Conservation (phyloP, 1,140 invertebrate species). For the Drosophila kurseongensis region DNA sequence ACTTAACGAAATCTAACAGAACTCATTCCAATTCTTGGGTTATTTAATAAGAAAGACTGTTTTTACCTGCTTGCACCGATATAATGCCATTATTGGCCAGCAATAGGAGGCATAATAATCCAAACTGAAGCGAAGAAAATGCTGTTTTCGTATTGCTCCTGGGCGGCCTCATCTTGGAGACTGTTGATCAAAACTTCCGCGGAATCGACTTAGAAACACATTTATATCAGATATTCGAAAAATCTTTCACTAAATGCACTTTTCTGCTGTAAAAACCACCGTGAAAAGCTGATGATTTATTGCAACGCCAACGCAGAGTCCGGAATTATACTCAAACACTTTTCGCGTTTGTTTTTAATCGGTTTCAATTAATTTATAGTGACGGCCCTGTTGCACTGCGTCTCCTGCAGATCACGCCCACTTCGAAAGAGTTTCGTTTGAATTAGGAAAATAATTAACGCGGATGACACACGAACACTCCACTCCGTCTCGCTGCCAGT, state of each 20-base stretch:
- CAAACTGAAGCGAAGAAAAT: slow-evolving; percentile 42
- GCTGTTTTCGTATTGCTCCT: slow-evolving; percentile 7
- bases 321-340: not conserved
- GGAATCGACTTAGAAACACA: slow-evolving; percentile 50
- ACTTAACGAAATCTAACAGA: not conserved
- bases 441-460: slow-evolving; percentile 71
- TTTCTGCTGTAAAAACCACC: slow-evolving; percentile 25
- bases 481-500: slow-evolving; percentile 42
- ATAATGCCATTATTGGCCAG: slow-evolving; percentile 61
- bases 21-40: not conserved
- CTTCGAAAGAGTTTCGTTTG: slow-evolving; percentile 43
- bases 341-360: not conserved
- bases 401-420: slow-evolving; percentile 38
- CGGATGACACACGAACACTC: slow-evolving; percentile 68
- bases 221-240: slow-evolving; percentile 39
- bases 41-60: not conserved
- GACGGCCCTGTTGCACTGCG: slow-evolving; percentile 10
- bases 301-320: slow-evolving; percentile 18
- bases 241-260: slow-evolving; percentile 49
- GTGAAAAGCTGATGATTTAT: slow-evolving; percentile 21
- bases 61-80: slow-evolving; percentile 66
- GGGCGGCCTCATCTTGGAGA: slow-evolving; percentile 54
- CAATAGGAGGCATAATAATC: slow-evolving; percentile 46
- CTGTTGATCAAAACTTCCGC: slow-evolving; percentile 28
- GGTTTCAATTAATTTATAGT: slow-evolving; percentile 7